phyloP scores from a whole-genome alignment of 2,113 vertebrate genomes.

The Heliornis fulica region DNA sequence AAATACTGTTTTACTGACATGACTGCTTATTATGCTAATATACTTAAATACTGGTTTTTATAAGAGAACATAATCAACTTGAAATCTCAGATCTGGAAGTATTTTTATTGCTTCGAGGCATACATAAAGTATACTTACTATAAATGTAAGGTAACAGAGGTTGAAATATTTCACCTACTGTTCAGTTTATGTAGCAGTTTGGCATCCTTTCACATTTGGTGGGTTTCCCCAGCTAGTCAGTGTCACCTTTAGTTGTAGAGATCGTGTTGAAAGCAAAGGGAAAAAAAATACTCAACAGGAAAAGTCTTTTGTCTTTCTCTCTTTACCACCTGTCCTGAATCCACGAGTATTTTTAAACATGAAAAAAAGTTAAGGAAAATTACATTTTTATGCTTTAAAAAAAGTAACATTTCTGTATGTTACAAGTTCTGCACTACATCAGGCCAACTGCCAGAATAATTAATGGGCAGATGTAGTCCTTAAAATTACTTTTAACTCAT shows the following conservation, averaged over 20 bases:
- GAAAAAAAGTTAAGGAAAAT: not conserved
- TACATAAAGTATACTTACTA: not conserved
- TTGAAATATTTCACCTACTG: not conserved
- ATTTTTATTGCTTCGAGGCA: not conserved
- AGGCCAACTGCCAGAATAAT: not conserved
- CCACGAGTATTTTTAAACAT: not conserved
- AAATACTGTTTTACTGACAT: not conserved
- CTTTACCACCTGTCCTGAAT: not conserved
- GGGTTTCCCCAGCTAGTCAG: not conserved
- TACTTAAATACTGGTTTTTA: not conserved
- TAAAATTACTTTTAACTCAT: conserved; percentile 32
- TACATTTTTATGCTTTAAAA: not conserved
- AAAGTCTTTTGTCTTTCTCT: not conserved
- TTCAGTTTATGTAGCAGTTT: not conserved
- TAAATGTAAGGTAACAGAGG: not conserved
- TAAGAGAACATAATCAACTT: not conserved
- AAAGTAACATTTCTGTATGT: not conserved
- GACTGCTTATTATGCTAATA: not conserved
- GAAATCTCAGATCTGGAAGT: not conserved
- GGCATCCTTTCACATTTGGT: not conserved
- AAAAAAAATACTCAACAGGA: not conserved
- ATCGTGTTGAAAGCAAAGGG: not conserved
- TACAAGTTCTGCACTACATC: not conserved
- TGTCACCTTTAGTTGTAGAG: not conserved
- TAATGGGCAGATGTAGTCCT: not conserved